Conservation (phyloP, 2,888 invertebrate species). For the Eurytoma adleriae region DNA sequence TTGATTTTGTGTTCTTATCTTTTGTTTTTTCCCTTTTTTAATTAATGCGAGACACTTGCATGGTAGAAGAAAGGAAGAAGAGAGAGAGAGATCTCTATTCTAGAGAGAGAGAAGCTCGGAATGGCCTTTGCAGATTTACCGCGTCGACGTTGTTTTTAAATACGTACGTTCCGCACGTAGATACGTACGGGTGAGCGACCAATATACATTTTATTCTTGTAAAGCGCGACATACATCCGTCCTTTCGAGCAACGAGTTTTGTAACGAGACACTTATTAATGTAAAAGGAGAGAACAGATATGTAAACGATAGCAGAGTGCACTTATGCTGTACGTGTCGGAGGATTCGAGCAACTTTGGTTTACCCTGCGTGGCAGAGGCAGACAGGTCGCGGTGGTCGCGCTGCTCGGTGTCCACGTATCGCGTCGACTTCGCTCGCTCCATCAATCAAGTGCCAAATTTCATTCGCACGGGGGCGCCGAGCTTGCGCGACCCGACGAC, state of each 20-base stretch:
- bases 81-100: slow-evolving; percentile 2
- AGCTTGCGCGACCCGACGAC: slow-evolving; percentile 12
- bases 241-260: slow-evolving; percentile 51
- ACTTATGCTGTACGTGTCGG: slow-evolving; percentile 44
- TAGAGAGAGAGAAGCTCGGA: slow-evolving; percentile 20
- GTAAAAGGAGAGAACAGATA: slow-evolving; percentile 22
- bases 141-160: slow-evolving; percentile 45
- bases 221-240: slow-evolving; percentile 51
- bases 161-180: slow-evolving; percentile 55
- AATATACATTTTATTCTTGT: slow-evolving; percentile 52
- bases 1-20: neutral
- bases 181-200: slow-evolving; percentile 26
- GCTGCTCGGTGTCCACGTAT: neutral
- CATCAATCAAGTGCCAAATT: slow-evolving; percentile 46
- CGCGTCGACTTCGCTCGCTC: slow-evolving; percentile 8
- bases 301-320: slow-evolving; percentile 10
- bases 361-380: neutral
- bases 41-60: slow-evolving; percentile 26
- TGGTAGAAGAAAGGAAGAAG: neutral
- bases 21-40: slow-evolving; percentile 23
- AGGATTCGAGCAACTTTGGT: slow-evolving; percentile 30
- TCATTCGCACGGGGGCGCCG: neutral
- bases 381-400: neutral
- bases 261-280: slow-evolving; percentile 4
- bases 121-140: slow-evolving; percentile 35